A percentile compares a stretch with the other conserved stretches of the same genome.
phyloP scores from a whole-genome alignment of 1,140 invertebrate species.

The Ectropis grisescens region DNA sequence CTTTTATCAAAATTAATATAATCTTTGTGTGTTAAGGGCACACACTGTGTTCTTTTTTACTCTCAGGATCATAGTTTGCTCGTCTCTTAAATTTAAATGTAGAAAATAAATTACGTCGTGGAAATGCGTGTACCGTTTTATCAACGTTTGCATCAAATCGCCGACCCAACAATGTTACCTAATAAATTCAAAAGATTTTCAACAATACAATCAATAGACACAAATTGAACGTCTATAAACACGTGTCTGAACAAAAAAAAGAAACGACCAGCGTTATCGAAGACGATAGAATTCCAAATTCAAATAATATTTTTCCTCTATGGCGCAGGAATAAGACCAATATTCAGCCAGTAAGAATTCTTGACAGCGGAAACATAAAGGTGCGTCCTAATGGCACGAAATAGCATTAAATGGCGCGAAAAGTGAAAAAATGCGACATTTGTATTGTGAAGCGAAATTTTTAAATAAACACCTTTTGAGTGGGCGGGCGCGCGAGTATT shows the following conservation, averaged over 20 bases:
- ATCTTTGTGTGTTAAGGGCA: too few species aligned
- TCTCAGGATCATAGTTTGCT: too few species aligned
- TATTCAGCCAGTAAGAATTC: conserved; percentile 8
- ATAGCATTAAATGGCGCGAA: conserved; percentile 67
- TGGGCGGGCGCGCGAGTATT: conserved; percentile 61
- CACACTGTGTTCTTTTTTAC: too few species aligned
- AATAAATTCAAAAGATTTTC: conserved; percentile 29
- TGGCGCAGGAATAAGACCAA: conserved; percentile 8
- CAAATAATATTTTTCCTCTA: conserved; percentile 1
- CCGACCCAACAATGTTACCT: too few species aligned
- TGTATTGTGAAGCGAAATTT: conserved; percentile 51
- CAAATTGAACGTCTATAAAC: conserved; percentile 57
- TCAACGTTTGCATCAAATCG: too few species aligned
- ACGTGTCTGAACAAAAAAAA: conserved; percentile 38
- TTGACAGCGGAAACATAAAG: conserved; percentile 22
- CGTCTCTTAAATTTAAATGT: too few species aligned
- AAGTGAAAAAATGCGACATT: conserved; percentile 50
- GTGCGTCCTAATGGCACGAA: conserved; percentile 42
- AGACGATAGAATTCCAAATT: too few species aligned
- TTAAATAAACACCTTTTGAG: conserved; percentile 68
- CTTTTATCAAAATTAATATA: too few species aligned
- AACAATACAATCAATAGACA: conserved; percentile 44
- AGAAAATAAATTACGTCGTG: too few species aligned
- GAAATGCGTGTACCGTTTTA: too few species aligned
- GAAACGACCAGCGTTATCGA: conserved; percentile 14